Evolutionary conservation across 1,140 invertebrate genomes (phyloP).

Genomic region (Calycopis cecrops): DNA sequence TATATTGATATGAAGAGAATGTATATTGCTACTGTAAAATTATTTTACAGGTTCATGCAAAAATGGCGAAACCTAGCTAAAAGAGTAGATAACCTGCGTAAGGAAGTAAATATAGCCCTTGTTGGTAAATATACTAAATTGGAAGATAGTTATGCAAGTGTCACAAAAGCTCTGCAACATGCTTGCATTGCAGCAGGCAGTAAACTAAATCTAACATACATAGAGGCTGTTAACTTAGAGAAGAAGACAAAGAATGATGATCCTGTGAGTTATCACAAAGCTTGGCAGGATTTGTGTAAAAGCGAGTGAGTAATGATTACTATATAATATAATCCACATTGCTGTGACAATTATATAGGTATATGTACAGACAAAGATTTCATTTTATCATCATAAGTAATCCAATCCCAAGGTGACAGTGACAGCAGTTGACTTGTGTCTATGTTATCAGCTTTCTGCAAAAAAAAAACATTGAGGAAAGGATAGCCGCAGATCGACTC

Average conservation of each 20-base stretch:
- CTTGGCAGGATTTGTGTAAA: conserved; percentile 93
- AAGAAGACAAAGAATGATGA: conserved; percentile 80
- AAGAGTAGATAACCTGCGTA: conserved; percentile 85
- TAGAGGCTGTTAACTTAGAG: conserved; percentile 94
- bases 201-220: conserved; percentile 91
- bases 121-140: conserved; percentile 99
- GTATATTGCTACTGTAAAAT: conserved; percentile 1
- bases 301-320: conserved; percentile 83
- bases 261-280: conserved; percentile 92
- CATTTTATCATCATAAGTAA: too few species aligned
- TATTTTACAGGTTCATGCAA: conserved; percentile 81
- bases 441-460: too few species aligned
- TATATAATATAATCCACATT: too few species aligned
- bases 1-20: background rate
- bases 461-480: too few species aligned
- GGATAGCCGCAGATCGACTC: too few species aligned
- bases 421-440: too few species aligned
- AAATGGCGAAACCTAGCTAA: conserved; percentile 94
- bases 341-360: too few species aligned
- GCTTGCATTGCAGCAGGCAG: conserved; percentile 89
- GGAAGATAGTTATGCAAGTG: conserved; percentile 97
- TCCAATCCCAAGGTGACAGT: too few species aligned
- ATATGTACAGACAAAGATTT: too few species aligned
- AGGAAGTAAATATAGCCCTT: conserved; percentile 77
- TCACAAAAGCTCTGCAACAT: conserved; percentile 96